phyloP scores from a whole-genome alignment of 1,140 invertebrate species.

The Colletes gigas region DNA sequence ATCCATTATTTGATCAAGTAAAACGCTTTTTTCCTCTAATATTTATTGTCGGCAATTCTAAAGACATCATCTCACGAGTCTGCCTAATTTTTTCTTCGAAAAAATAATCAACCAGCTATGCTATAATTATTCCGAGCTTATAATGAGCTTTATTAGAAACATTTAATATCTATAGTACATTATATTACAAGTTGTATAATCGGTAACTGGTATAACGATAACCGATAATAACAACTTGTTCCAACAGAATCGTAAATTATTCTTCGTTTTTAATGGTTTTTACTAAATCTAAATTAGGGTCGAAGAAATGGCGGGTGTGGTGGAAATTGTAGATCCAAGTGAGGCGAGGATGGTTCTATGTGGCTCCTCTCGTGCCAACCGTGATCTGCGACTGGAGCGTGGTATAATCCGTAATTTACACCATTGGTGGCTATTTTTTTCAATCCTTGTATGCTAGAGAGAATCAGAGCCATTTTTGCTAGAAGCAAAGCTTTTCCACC shows the following conservation, averaged over 20 bases:
- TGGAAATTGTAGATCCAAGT: slow-evolving; percentile 16
- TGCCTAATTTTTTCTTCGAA: too few species aligned
- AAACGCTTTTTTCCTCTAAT: slow-evolving; percentile 6
- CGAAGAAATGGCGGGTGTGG: not conserved
- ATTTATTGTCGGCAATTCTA: not conserved
- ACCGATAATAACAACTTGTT: too few species aligned
- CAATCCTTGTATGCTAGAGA: slow-evolving; percentile 88
- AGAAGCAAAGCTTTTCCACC: slow-evolving; percentile 88
- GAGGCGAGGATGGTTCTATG: slow-evolving; percentile 16
- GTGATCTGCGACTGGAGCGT: slow-evolving; percentile 59
- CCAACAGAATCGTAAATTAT: too few species aligned
- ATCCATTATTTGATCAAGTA: slow-evolving; percentile 38
- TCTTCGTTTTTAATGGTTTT: too few species aligned
- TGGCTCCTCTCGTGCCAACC: slow-evolving; percentile 76
- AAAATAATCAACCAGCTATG: too few species aligned
- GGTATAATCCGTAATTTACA: slow-evolving; percentile 79
- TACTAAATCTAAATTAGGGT: too few species aligned
- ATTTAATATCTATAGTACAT: too few species aligned
- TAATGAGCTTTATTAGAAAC: too few species aligned
- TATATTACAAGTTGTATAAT: too few species aligned
- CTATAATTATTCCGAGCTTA: too few species aligned
- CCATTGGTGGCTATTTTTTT: slow-evolving; percentile 82
- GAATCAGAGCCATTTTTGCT: slow-evolving; percentile 88
- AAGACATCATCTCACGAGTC: not conserved
- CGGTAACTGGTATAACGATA: too few species aligned